A percentile compares a stretch with the other conserved stretches of the same genome.
Conservation (phyloP, 2,113 vertebrate species). For the Donacobius atricapilla region DNA sequence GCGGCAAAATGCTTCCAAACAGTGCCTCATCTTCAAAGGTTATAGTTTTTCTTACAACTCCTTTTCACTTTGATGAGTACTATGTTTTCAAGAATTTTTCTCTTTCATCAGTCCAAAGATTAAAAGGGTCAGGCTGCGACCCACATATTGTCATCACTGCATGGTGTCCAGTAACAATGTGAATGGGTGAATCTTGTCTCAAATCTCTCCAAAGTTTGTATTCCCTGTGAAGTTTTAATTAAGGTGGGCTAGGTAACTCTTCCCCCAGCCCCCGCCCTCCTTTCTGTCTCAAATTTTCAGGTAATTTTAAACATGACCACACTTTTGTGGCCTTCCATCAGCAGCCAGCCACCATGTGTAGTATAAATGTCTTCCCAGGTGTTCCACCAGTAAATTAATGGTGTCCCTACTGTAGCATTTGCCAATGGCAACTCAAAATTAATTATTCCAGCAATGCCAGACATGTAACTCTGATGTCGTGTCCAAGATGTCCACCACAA, state of each 20-base stretch:
- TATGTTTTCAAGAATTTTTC: neutral
- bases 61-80: neutral
- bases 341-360: neutral
- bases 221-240: neutral
- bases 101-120: neutral
- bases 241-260: neutral
- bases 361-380: neutral
- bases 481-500: neutral
- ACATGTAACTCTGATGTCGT: neutral
- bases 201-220: neutral
- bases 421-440: neutral
- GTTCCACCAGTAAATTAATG: neutral
- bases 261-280: rapidly evolving
- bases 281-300: neutral
- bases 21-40: neutral
- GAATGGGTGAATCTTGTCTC: neutral
- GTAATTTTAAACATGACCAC: neutral
- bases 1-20: neutral
- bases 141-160: neutral
- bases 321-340: neutral
- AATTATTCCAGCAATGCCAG: neutral
- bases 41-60: neutral
- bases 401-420: neutral
- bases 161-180: neutral
- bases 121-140: neutral